Base-by-base conservation (phyloP, 1,140 invertebrate genomes). In the Cotesia chilonis region DNA sequence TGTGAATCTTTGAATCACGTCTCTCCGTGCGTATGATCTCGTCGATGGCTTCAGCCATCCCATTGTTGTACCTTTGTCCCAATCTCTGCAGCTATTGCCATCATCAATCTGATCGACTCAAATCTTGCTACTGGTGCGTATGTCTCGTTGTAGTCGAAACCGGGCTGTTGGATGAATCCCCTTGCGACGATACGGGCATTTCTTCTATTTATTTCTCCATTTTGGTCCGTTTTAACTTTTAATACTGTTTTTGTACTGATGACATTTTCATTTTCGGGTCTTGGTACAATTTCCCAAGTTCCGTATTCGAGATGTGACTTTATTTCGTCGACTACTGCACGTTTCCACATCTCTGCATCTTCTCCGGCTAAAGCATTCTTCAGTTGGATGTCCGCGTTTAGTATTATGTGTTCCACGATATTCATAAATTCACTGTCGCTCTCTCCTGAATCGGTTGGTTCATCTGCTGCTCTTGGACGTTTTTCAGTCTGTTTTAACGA, bases 181-280 rank as follows among this genome's bases (percentile, higher is more conserved):
- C 67, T 76, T 3, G 63, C 74, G 0, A 74, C 74, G 0, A 77
- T 35, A 12, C 76, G 71, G 67, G 51, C 36, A 55, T 79, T 78
- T 41, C 74, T 65, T 1, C 72, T 28, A 20, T 68, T 59, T n/a
- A 77, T 4, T 7, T 54, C 69, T 10, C 64, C 70, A 64, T 74
- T 61, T 52, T 36, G n/a, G 17, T 74, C 36, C 20, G 37, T 65
- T 59, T 85, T 84, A 20, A 78, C 76, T 71, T 76, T 80, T 5
- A 81, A 80, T 12, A 87, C 82, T 76, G 80, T 81, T 69, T 78
- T 74, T 69, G 76, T 75, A 6, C 79, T 78, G 12, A 82, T 74
- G 73, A 83, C 76, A 78, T 64, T 69, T 67, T 54, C 0, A 17
- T 71, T 37, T 36, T 55, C 54, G 37, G 81, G 80, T 65, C 76